Evolutionary conservation across 2,888 invertebrate species (phyloP).

Genomic region (Dyspetes luteomarginatus): DNA sequence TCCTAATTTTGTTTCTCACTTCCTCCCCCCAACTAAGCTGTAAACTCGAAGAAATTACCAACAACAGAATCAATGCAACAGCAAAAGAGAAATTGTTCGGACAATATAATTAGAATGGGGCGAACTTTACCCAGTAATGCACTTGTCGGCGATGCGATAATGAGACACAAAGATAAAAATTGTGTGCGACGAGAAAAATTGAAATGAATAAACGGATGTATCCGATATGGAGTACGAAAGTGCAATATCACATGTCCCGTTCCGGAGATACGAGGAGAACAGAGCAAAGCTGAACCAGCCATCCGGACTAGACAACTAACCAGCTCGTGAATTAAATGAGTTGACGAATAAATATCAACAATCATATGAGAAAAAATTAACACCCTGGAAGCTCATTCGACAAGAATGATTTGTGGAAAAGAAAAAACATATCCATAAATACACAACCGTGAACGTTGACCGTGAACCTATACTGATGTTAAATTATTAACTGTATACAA

Average conservation of each 20-base stretch:
- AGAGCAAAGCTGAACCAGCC: not conserved
- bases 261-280: constrained; percentile 49
- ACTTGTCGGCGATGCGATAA: constrained; percentile 37
- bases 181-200: not conserved
- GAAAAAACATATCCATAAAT: no score
- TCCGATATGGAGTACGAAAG: constrained; percentile 29
- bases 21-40: not conserved
- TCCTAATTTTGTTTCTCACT: constrained; percentile 42
- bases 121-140: not conserved
- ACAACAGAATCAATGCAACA: not conserved
- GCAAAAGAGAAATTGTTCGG: not conserved
- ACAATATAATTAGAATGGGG: not conserved
- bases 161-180: constrained; percentile 54
- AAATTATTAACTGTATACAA: no score
- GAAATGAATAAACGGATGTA: constrained; percentile 41
- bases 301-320: not conserved
- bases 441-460: no score
- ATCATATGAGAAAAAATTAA: not conserved
- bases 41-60: constrained; percentile 18
- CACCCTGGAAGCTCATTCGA: no score
- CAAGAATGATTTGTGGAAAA: no score
- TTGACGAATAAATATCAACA: not conserved
- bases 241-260: constrained; percentile 48
- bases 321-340: not conserved
- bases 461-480: no score